Evolutionary conservation across 1,140 invertebrate species (phyloP), one percentile per base, ranked within the genome.

Genomic region (Zaprionus davidi): DNA sequence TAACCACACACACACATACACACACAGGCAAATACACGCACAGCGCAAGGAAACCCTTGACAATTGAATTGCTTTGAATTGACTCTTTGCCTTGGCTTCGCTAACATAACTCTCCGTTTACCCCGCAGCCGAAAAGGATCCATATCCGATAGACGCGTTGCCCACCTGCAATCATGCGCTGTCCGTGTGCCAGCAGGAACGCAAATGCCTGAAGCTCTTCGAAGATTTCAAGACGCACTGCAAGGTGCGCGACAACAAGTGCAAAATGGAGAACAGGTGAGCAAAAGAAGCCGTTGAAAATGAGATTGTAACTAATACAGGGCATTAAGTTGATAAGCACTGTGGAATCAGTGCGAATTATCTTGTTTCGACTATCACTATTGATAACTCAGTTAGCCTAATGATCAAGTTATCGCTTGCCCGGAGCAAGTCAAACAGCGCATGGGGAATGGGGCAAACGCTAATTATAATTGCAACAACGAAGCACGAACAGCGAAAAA

Each of bases 91-190:
- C n/a, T 71, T 46, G 22, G 12, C 9, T 53, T 34, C 12, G 41
- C 46, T 67, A 24, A 26, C 34, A 60, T 60, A 34, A 41, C 6
- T 31, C 51, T 49, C 12, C 53, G 5, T 38, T n/a, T 36, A 6
- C 17, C 4, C 12, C 26, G 20, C 91, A 95, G 74, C 95, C 97
- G 97, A 98, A 85, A 97, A 97, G 94, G 97, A 98, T 94, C 96
- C 96, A 13, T 97, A 97, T 93, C 95, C 96, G 15, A 95, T 97
- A 62, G 96, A 98, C 91, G 96, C 96, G 38, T 94, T 98, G 87
- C 96, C 97, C 57, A 97, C 96, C 38, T 98, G 97, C 93, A 97
- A 96, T 92, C 97, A 98, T 86, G 97, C 97, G 6, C 93, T 97
- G 78, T 96, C 94, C 77, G 96, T 97, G 59, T 98, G 97, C 92